Base-by-base conservation (phyloP, 2,888 invertebrate species). In the Mylabris sibirica region DNA sequence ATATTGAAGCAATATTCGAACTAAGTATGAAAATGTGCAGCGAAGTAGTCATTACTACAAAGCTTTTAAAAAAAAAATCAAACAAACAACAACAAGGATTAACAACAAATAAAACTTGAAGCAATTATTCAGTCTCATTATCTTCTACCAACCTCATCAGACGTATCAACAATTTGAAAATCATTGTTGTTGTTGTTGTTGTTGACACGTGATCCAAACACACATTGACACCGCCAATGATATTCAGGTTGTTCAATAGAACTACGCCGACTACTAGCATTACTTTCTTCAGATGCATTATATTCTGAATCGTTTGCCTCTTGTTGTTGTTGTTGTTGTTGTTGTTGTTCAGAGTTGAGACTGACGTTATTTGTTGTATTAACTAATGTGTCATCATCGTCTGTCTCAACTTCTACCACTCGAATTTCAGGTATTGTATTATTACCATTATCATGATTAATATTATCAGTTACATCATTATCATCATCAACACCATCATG, bases 281-380 rank as follows among this genome's bases (percentile, higher is more conserved):
- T 83, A 71, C 84, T 83, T 74, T 84, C 84, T 12, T 76, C 82
- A 4, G 84, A 84, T 57, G 80, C 84, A 74, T 84, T 79, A 76
- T 84, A 84, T 69, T 84, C 84, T 0, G 84, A 82, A 73, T 84
- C 84, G 64, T 67, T 72, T 63, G 59, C 63, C 53, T 74, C 72
- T n/a, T 61, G 71, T 64, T 70, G 70, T 63, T 66, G 66, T 69
- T 41, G 69, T 30, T 70, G 70, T 63, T 66, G 66, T 70, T 41
- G 69, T 22, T 53, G 38, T 20, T 44, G 26, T 24, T 38, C 34
- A 24, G 49, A 30, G 14, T 34, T 26, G 26, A 53, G 64, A 49
- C 53, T 57, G 49, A 63, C 49, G n/a, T 44, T 38, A 5, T 30
- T 30, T 22, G 38, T 38, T 57, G 57, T 30, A 44, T 57, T 30